Evolutionary conservation across 1,140 invertebrate species (phyloP), one percentile per base, ranked within the genome.

Genomic region (Drosophila mauritiana): DNA sequence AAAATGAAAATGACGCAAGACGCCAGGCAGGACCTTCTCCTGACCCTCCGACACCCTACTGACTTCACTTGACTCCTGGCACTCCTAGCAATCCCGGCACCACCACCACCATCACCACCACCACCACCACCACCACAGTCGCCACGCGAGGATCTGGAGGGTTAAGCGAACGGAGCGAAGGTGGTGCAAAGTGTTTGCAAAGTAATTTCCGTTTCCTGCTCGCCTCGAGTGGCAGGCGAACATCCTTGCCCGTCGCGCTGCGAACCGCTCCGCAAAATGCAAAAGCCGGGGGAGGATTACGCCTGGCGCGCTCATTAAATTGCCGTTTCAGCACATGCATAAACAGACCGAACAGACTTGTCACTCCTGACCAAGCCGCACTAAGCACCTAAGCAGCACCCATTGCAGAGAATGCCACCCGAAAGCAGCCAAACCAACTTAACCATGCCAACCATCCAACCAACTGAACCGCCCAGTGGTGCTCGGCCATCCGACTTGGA

Each of bases 201-300:
- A 89, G 84, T 84, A 89, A 89, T 89, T 89, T 89, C 84, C 84
- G 84, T 84, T 89, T 89, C 85, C 84, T 89, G 84, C 76, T 89
- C 69, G 80, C 84, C 73, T 72, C 73, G 73, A 89, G 73, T 80
- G 84, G 80, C 80, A 88, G 80, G 56, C 69, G 51, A 48, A 43
- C 39, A 54, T 37, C 37, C 37, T 39, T 39, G 13, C 3, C 12
- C 51, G 55, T 65, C 62, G 40, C 15, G 7, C 31, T 31, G 31
- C 31, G 31, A 31, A 31, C 31, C 31, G 31, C 31, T 31, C 7
- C 31, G 43, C 39, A 63, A 64, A 62, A 34, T 20, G 4, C 12
- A 11, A 48, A 6, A 22, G 11, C 20, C 37, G 17, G n/a, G 27
- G 11, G 17, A 54, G 43, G 20, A 37, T 46, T 63, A 53, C 56